Percentiles rank a stretch among this genome's conserved stretches.
These are phyloP conservation scores for Ganaspis brasiliensis DNA, from an alignment of 2,888 invertebrate species.

Conservation along the genomic window DNA sequence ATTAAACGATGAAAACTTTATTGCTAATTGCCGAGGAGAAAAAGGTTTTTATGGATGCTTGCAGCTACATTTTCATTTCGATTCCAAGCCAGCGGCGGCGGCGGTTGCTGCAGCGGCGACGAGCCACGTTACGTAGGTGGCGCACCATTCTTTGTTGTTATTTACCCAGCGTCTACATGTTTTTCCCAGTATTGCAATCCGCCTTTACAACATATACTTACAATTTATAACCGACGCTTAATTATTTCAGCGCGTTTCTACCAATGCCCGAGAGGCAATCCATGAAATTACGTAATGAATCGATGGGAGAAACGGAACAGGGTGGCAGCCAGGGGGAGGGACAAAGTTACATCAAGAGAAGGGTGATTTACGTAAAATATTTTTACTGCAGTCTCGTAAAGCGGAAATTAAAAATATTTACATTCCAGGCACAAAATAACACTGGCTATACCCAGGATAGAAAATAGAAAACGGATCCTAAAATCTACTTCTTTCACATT, in stretches of 20 bases:
- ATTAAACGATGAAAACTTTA: conserved; percentile 78
- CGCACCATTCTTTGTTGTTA: conserved; percentile 26
- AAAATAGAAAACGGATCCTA: neutral
- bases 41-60: conserved; percentile 74
- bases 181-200: conserved; percentile 19
- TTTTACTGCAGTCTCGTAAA: conserved; percentile 10
- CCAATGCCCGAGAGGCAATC: conserved; percentile 36
- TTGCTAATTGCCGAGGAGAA: conserved; percentile 76
- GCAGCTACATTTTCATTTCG: conserved; percentile 73
- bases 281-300: conserved; percentile 41
- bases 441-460: neutral
- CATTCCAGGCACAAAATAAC: neutral
- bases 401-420: conserved; percentile 32
- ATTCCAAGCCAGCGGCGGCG: conserved; percentile 64
- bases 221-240: conserved; percentile 40
- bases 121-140: conserved; percentile 15
- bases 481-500: neutral
- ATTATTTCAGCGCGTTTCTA: conserved; percentile 40
- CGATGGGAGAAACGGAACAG: conserved; percentile 1
- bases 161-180: conserved; percentile 11
- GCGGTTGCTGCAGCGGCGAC: conserved; percentile 56
- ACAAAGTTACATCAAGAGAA: conserved; percentile 14
- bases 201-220: conserved; percentile 41
- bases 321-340: neutral
- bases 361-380: conserved; percentile 32